phyloP scores from a whole-genome alignment of 2,797 vertebrate genomes.

The Pseudochirops corinnae region DNA sequence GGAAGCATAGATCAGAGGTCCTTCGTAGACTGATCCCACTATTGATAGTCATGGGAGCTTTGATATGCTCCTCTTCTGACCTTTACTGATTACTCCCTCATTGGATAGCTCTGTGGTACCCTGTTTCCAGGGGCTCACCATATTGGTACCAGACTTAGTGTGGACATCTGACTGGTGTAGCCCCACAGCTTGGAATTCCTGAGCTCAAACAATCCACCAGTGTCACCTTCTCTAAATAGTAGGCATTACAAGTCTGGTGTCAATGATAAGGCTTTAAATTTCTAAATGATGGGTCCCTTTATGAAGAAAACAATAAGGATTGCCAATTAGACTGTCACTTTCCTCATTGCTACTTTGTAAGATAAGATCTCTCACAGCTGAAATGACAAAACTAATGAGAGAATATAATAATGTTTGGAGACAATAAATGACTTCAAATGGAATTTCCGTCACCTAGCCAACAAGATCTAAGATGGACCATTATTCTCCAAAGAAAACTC shows the following conservation, averaged over 20 bases:
- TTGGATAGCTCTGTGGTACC: background rate
- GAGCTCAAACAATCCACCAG: background rate
- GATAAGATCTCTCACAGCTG: conserved; percentile 49
- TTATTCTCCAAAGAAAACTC: conserved; percentile 45
- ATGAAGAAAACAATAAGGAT: conserved; percentile 38
- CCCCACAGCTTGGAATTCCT: background rate
- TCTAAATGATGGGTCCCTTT: conserved; percentile 54
- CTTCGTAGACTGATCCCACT: background rate
- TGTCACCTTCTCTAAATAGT: background rate
- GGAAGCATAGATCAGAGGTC: background rate
- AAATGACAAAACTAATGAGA: conserved; percentile 67
- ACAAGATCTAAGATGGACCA: conserved; percentile 64
- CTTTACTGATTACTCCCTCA: background rate
- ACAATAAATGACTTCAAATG: conserved; percentile 69
- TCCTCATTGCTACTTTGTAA: conserved; percentile 59
- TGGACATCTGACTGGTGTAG: background rate
- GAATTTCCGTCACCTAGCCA: conserved; percentile 61
- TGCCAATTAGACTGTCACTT: conserved; percentile 58
- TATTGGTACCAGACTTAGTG: background rate
- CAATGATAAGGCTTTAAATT: conserved; percentile 56
- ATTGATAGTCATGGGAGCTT: background rate
- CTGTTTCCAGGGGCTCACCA: background rate
- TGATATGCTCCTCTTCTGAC: background rate
- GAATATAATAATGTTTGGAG: conserved; percentile 71
- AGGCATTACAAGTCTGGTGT: background rate